Percentiles rank a stretch among this genome's conserved stretches.
Conservation (phyloP, 92 coral and sea anemone genomes). For the Porites cylindrica region DNA sequence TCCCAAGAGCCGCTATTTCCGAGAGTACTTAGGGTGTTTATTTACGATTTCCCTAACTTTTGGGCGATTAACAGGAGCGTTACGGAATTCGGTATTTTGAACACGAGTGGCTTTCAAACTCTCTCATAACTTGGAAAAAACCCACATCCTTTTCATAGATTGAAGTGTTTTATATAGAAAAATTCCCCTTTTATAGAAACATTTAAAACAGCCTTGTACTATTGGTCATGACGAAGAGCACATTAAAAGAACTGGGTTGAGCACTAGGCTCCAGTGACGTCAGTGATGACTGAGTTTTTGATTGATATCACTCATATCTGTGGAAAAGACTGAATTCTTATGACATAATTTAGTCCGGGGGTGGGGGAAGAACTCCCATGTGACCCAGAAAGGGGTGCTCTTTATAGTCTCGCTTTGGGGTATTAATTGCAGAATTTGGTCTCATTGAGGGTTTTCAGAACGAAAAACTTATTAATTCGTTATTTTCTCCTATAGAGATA, state of each 20-base stretch:
- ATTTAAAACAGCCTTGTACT: neutral
- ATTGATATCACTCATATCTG: neutral
- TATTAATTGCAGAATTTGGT: no score
- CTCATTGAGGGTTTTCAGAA: no score
- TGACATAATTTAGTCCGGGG: neutral
- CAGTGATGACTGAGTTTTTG: neutral
- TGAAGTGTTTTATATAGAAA: neutral
- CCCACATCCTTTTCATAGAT: neutral
- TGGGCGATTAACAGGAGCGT: slow-evolving; percentile 12
- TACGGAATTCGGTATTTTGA: slow-evolving; percentile 31
- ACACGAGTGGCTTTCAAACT: neutral
- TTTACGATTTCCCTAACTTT: neutral
- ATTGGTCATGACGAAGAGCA: neutral
- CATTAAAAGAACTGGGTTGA: neutral
- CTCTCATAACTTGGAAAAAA: neutral
- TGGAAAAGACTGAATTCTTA: no score
- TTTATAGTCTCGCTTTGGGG: no score
- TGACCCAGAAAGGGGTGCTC: no score
- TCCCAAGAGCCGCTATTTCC: slow-evolving; percentile 7
- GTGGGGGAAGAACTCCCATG: no score
- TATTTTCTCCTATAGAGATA: no score
- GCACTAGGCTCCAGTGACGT: neutral
- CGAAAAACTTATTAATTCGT: no score
- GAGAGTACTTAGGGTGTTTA: slow-evolving; percentile 17
- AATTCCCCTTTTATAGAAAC: neutral